Evolutionary conservation across 2,113 vertebrate species (phyloP).

Genomic region (Crotalus viridis): DNA sequence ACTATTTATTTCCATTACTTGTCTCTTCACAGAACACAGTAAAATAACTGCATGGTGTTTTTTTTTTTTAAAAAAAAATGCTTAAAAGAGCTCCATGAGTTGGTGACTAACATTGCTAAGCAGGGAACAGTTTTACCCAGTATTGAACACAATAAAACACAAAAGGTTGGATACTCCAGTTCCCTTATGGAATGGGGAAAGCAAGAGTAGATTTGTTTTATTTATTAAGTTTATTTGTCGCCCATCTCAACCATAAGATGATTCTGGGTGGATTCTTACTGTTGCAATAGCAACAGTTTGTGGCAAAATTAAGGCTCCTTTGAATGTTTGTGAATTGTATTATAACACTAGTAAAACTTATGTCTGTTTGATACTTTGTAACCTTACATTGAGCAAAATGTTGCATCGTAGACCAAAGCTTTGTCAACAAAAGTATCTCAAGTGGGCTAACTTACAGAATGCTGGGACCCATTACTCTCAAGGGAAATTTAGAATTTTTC

Average conservation of each 20-base stretch:
- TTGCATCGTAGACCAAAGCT: neutral
- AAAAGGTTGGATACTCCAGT: neutral
- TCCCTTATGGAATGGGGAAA: neutral
- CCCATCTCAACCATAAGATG: neutral
- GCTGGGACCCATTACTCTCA: neutral
- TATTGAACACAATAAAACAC: neutral
- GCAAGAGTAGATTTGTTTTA: neutral
- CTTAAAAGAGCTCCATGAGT: neutral
- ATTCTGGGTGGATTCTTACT: neutral
- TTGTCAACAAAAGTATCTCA: neutral
- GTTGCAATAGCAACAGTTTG: neutral
- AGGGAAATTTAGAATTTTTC: neutral
- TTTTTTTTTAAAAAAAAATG: neutral
- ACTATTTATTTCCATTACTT: neutral
- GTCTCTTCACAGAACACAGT: neutral
- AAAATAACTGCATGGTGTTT: neutral
- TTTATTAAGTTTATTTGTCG: neutral
- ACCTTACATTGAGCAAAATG: neutral
- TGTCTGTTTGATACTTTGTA: neutral
- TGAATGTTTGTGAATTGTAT: neutral
- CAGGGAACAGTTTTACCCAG: neutral
- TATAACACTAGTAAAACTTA: neutral
- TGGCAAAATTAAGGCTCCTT: neutral
- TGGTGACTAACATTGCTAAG: neutral
- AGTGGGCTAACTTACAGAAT: neutral